Conservation (phyloP, 2,113 vertebrate genomes). For the Amia ocellicauda region DNA sequence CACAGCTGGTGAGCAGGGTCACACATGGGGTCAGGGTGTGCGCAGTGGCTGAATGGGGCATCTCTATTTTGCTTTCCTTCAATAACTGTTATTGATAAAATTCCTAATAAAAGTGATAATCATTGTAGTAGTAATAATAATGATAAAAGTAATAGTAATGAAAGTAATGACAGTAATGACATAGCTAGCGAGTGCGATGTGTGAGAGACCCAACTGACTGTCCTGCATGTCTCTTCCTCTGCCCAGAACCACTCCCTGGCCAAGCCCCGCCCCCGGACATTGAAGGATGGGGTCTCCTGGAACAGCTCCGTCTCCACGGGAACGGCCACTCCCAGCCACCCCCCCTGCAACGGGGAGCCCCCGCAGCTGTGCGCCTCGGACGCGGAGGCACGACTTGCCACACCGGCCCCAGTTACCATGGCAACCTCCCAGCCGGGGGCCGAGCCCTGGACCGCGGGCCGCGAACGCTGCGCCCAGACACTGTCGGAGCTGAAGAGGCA, state of each 20-base stretch:
- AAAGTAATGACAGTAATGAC: too few relatives aligned
- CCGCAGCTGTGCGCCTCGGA: neutral
- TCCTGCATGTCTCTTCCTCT: too few relatives aligned
- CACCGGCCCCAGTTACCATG: slow-evolving; percentile 43
- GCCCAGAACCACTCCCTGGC: slow-evolving; percentile 24
- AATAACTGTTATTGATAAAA: too few relatives aligned
- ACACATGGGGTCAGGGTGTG: neutral
- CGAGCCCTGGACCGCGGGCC: slow-evolving; percentile 67
- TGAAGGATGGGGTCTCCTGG: slow-evolving; percentile 61
- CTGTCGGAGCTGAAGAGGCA: slow-evolving; percentile 93
- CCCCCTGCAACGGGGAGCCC: slow-evolving; percentile 48
- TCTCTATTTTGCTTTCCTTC: neutral
- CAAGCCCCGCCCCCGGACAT: slow-evolving; percentile 62
- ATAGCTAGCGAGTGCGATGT: too few relatives aligned
- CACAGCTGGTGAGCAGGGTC: slow-evolving; percentile 63
- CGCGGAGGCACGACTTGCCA: slow-evolving; percentile 23
- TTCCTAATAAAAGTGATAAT: too few relatives aligned
- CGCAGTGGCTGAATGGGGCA: neutral
- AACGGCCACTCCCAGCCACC: slow-evolving; percentile 31
- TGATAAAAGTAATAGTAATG: too few relatives aligned
- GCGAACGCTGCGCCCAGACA: slow-evolving; percentile 78
- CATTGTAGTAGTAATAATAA: too few relatives aligned
- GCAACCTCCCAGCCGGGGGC: slow-evolving; percentile 46
- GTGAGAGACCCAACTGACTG: too few relatives aligned
- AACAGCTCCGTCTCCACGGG: slow-evolving; percentile 59